phyloP scores from a whole-genome alignment of 1,140 invertebrate species.

The Magallana gigas region DNA sequence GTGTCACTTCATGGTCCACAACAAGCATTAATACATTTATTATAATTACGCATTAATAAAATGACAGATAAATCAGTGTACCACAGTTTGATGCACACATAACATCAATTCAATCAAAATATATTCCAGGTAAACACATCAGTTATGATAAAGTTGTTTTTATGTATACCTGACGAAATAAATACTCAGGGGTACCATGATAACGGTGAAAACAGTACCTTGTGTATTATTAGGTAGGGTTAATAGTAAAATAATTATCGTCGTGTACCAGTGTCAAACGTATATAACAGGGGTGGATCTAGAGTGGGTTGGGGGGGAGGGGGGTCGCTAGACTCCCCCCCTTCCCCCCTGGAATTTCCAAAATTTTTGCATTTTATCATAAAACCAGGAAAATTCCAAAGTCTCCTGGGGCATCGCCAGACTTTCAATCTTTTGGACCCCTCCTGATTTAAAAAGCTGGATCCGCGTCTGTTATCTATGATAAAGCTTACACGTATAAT shows the following conservation, averaged over 20 bases:
- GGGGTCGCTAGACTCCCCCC: no score
- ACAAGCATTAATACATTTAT: conserved; percentile 1
- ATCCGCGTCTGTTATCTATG: background rate
- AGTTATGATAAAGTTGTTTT: background rate
- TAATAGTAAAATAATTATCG: background rate
- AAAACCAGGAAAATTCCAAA: no score
- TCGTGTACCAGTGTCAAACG: background rate
- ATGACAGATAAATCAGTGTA: background rate
- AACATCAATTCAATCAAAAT: conserved; percentile 4
- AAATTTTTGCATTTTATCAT: no score
- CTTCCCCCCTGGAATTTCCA: no score
- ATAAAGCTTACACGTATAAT: conserved; percentile 8
- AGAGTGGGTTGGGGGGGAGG: no score
- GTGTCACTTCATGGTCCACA: background rate
- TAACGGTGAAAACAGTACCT: background rate
- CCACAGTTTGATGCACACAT: conserved; percentile 1
- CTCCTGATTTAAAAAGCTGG: no score
- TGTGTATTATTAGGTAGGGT: conserved; percentile 15
- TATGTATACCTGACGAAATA: conserved; percentile 16
- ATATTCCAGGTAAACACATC: conserved; percentile 9
- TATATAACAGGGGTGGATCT: background rate
- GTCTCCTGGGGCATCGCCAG: no score
- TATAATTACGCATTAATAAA: conserved; percentile 18
- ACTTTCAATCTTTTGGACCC: no score
- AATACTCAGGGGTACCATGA: conserved; percentile 14